Evolutionary conservation across 2,888 invertebrate genomes (phyloP).

Genomic region (Diplolepis rosae): DNA sequence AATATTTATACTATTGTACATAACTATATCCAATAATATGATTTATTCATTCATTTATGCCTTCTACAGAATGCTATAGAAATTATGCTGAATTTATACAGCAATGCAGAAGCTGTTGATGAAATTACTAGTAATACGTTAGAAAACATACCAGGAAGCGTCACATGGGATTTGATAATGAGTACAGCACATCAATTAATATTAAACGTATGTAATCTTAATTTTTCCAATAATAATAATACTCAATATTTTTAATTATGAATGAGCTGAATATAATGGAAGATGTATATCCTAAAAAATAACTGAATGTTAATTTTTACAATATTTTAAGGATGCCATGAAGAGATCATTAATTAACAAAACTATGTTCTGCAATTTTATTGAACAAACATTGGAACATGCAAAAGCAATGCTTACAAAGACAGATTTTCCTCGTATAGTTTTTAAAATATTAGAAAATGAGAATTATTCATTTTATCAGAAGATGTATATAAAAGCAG

Average conservation of each 20-base stretch:
- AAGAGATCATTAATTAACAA: neutral
- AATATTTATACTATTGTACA: neutral
- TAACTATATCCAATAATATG: too few species aligned
- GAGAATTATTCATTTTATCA: conserved; percentile 69
- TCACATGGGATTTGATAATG: conserved; percentile 54
- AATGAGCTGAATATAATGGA: too few species aligned
- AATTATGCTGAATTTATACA: conserved; percentile 53
- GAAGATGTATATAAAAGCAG: conserved; percentile 76
- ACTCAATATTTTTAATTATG: neutral
- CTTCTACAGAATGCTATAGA: conserved; percentile 55
- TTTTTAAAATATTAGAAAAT: conserved; percentile 61
- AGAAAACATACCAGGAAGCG: conserved; percentile 30
- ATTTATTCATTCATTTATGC: conserved; percentile 8
- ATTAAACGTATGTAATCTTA: neutral
- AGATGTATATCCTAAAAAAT: neutral
- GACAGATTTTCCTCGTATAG: conserved; percentile 51
- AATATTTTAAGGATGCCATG: neutral
- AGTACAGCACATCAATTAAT: conserved; percentile 60
- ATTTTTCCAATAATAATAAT: neutral
- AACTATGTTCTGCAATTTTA: conserved; percentile 24
- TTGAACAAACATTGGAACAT: conserved; percentile 35
- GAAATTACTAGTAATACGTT: conserved; percentile 56
- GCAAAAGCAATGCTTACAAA: conserved; percentile 48
- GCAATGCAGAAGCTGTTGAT: conserved; percentile 48
- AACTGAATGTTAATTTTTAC: neutral